A percentile compares a stretch with the other conserved stretches of the same genome.
Conservation (phyloP, 1,140 invertebrate species). For the Arctopsyche grandis region DNA sequence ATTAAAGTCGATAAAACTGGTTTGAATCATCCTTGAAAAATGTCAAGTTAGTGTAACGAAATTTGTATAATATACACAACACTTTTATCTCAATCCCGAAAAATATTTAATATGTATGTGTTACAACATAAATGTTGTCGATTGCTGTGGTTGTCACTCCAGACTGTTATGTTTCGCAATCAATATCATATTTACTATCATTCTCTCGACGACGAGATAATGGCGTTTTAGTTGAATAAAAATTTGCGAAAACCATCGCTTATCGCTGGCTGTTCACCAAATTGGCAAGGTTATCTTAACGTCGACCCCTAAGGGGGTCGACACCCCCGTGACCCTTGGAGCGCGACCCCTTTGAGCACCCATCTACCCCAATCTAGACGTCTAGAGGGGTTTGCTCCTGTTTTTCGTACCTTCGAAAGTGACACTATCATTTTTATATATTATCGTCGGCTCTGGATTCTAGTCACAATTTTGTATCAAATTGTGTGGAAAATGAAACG, state of each 20-base stretch:
- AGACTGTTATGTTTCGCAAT: too few relatives aligned
- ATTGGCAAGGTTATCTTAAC: conserved; percentile 22
- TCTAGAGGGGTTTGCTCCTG: neutral
- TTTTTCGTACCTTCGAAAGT: neutral
- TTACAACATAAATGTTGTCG: too few relatives aligned
- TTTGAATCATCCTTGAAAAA: too few relatives aligned
- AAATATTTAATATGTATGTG: too few relatives aligned
- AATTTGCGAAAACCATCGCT: neutral
- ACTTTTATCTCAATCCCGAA: too few relatives aligned
- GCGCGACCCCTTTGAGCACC: neutral
- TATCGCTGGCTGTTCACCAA: neutral
- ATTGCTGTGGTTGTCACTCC: too few relatives aligned
- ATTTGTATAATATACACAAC: too few relatives aligned
- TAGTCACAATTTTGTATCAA: too few relatives aligned
- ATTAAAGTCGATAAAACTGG: too few relatives aligned
- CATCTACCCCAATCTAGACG: conserved; percentile 2
- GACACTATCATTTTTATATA: neutral
- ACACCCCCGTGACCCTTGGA: conserved; percentile 9
- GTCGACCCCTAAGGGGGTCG: neutral
- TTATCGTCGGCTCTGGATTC: neutral
- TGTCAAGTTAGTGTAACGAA: too few relatives aligned
- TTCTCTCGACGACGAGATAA: too few relatives aligned
- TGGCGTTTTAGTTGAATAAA: neutral
- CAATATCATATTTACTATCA: too few relatives aligned
- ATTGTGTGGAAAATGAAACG: neutral